These are phyloP conservation scores for Philaenus spumarius DNA, from an alignment of 1,140 invertebrate genomes.

Conservation along the genomic window DNA sequence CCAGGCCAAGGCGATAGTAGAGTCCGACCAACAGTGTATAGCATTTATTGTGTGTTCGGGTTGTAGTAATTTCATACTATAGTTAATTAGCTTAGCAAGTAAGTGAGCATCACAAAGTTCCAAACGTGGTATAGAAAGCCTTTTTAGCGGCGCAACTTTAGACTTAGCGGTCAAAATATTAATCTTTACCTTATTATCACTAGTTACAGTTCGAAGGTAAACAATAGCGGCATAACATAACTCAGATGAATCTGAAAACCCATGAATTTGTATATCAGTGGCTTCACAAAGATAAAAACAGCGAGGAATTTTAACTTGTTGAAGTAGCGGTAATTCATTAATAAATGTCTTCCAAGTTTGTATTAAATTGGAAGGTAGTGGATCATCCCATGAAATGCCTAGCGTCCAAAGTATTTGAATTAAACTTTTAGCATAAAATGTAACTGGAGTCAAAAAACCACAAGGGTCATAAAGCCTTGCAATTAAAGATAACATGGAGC, in stretches of 20 bases:
- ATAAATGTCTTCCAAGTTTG: background rate
- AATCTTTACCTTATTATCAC: no score
- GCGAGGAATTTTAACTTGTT: background rate
- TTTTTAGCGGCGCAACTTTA: slow-evolving; percentile 10
- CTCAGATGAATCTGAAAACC: background rate
- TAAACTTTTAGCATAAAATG: background rate
- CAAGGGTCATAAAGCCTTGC: background rate
- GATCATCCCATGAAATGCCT: background rate
- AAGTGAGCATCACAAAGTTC: background rate
- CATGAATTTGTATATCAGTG: no score
- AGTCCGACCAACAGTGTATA: slow-evolving; percentile 9
- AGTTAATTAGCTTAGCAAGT: slow-evolving; percentile 3
- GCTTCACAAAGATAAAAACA: background rate
- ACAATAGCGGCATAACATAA: background rate
- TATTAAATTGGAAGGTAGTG: background rate
- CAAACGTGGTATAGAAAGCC: slow-evolving; percentile 1
- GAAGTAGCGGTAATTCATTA: background rate
- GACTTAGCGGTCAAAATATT: slow-evolving; percentile 1
- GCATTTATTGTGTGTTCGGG: background rate
- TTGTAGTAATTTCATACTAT: background rate
- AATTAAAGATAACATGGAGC: background rate
- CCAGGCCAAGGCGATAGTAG: slow-evolving; percentile 16
- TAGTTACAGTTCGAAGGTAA: background rate
- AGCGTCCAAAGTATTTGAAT: background rate
- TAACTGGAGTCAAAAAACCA: background rate